These are phyloP conservation scores for Telenomus remus DNA, from an alignment of 1,140 invertebrate species.

Conservation along the genomic window DNA sequence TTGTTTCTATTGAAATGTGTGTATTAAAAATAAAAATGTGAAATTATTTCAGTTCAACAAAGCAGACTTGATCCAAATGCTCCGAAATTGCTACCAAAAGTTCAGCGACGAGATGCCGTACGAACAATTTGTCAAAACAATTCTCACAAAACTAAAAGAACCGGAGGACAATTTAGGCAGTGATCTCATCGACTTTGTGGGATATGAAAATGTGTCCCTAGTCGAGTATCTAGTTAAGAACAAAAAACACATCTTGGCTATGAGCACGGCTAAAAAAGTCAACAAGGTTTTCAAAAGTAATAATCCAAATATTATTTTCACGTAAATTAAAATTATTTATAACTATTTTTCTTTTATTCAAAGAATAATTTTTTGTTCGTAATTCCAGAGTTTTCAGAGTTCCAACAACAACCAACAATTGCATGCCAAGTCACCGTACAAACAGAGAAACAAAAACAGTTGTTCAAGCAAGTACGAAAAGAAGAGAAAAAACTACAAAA, in stretches of 20 bases:
- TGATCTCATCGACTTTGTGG: conserved; percentile 91
- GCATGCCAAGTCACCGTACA: conserved; percentile 87
- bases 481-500: conserved; percentile 90
- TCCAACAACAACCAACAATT: conserved; percentile 76
- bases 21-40: conserved; percentile 6
- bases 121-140: conserved; percentile 78
- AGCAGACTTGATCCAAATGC: conserved; percentile 76
- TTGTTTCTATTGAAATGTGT: too few relatives aligned
- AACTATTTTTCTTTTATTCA: conserved; percentile 4
- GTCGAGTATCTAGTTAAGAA: conserved; percentile 87
- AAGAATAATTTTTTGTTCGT: conserved; percentile 19
- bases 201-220: conserved; percentile 91
- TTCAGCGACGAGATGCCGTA: conserved; percentile 73
- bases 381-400: conserved; percentile 32
- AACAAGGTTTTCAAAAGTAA: conserved; percentile 60
- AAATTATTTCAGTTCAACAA: conserved; percentile 77
- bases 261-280: conserved; percentile 68
- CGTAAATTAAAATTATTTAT: not conserved
- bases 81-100: conserved; percentile 76
- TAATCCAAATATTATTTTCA: conserved; percentile 2
- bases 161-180: conserved; percentile 87
- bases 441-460: conserved; percentile 87
- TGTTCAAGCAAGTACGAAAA: conserved; percentile 89
- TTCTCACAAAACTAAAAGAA: conserved; percentile 79
- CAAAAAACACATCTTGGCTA: conserved; percentile 77